These are phyloP conservation scores for Coelopa pilipes DNA, from an alignment of 2,888 invertebrate genomes.

Conservation along the genomic window DNA sequence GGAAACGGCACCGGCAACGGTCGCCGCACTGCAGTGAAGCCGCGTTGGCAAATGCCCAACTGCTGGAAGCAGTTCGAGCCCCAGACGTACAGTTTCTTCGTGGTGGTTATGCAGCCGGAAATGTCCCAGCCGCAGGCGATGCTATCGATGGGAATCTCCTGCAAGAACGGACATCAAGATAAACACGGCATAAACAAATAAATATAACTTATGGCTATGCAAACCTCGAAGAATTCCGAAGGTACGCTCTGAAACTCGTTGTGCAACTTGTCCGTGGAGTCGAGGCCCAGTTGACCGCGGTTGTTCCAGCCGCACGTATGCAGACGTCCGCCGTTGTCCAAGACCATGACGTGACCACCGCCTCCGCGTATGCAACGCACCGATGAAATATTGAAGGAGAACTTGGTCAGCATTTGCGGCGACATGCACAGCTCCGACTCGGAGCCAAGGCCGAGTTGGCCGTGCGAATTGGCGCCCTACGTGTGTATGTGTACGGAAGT, in stretches of 20 bases:
- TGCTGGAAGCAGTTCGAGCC: slow-evolving; percentile 85
- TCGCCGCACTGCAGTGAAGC: slow-evolving; percentile 59
- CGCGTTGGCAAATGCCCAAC: slow-evolving; percentile 72
- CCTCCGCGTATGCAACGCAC: slow-evolving; percentile 78
- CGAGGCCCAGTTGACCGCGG: slow-evolving; percentile 76
- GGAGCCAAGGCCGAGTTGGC: slow-evolving; percentile 78
- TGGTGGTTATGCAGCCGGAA: slow-evolving; percentile 78
- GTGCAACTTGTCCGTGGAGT: slow-evolving; percentile 54
- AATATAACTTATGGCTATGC: neutral
- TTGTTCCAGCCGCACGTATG: slow-evolving; percentile 84
- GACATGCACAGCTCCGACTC: slow-evolving; percentile 75
- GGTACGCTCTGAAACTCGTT: slow-evolving; percentile 67
- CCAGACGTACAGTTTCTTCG: slow-evolving; percentile 80
- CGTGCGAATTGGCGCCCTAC: slow-evolving; percentile 86
- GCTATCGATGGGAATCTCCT: slow-evolving; percentile 74
- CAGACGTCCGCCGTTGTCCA: slow-evolving; percentile 75
- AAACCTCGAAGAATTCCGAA: slow-evolving; percentile 67
- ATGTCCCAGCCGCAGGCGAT: slow-evolving; percentile 86
- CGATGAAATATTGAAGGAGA: slow-evolving; percentile 63
- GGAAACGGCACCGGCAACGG: slow-evolving; percentile 61
- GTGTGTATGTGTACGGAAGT: neutral
- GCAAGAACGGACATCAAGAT: slow-evolving; percentile 41
- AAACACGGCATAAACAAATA: no score
- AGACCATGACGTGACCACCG: slow-evolving; percentile 79
- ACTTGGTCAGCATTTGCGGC: slow-evolving; percentile 67